Evolutionary conservation across 2,113 vertebrate species (phyloP), one percentile per base, ranked within the genome.

Genomic region (Panthera leo): DNA sequence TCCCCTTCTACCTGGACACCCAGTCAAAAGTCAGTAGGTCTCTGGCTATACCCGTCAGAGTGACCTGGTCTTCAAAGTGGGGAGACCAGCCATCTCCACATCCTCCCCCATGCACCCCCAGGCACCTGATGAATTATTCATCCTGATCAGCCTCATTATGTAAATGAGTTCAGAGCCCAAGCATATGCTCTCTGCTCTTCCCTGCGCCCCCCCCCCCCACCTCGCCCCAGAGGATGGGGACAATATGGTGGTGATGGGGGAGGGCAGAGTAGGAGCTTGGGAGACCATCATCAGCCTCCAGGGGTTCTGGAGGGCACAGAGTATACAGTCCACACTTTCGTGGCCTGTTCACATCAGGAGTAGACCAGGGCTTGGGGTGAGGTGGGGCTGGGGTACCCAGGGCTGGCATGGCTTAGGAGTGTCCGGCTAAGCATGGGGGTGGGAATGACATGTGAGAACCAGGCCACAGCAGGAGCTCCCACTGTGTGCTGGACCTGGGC

Each of bases 131-230:
- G 98, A 99, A 99, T 99, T 99, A 99, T 99, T 99, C 98, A 99
- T 98, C 98, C 98, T 98, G 98, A 99, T 99, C 99, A 99, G 97
- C 98, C 97, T 99, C 98, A 98, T 99, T 98, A 99, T 99, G 99
- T 92, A 99, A 99, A 99, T 98, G 93, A 99, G 98, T 98, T 98
- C 97, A 98, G 98, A 98, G 97, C 98, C 98, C 86, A 97, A 98
- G 98, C 98, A 99, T 99, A 98, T 99, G 99, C 98, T 99, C 97
- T 97, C 98, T 98, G 97, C 98, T 98, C 98, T 98, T 98, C 96
- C 95, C 97, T 21, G 2, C 7, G 6, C 58, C 85, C 83, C 97
- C 98, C 98, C 89, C 97, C 48, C 82, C 89, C 45, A 45, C 45
- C 45, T 45, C 7, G 45, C 45, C 45, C 45, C 45, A 45, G 45